Evolutionary conservation across 2,113 vertebrate species (phyloP), one percentile per base, ranked within the genome.

Genomic region (Myotis davidii): DNA sequence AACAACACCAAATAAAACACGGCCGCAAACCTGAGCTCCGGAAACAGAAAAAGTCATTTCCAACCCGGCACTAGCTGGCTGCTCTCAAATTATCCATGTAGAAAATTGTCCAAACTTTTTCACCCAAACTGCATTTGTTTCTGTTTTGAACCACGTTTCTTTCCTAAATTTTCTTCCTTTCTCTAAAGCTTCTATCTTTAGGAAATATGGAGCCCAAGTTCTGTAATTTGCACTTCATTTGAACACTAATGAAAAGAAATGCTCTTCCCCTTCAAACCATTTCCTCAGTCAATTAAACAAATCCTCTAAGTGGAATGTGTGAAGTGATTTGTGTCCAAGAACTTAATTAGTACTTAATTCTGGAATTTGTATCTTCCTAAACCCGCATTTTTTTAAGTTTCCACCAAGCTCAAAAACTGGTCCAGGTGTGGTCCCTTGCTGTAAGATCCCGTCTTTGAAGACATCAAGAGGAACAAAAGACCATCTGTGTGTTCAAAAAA

Each of bases 281-380:
- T 98, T 98, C 98, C 94, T 98, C 98, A 98, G 97, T 98, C 98
- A 98, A 98, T 98, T 98, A 98, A 97, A 98, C 97, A 98, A 98
- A 98, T 98, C 98, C 97, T 98, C 94, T 98, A 98, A 98, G 98
- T 98, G 96, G 93, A 98, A 94, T 54, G 97, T 94, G 97, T 97
- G 98, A 98, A 98, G 97, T 79, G 94, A 96, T 96, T 98, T 96
- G 70, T 97, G 97, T 98, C 97, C 98, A 96, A 98, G 97, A 98
- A 93, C 98, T 97, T 97, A 98, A 98, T 98, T 98, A 98, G 96
- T 77, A 96, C 96, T 94, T 85, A 97, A 97, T 95, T 97, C 96
- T 97, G 96, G 95, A 96, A 96, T 81, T 90, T 94, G 91, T 88
- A 95, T 82, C 91, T 97, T 95, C 78, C 95, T 97, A 97, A 95